Conservation (phyloP, 2,797 vertebrate species). For the Aphelocoma californica region DNA sequence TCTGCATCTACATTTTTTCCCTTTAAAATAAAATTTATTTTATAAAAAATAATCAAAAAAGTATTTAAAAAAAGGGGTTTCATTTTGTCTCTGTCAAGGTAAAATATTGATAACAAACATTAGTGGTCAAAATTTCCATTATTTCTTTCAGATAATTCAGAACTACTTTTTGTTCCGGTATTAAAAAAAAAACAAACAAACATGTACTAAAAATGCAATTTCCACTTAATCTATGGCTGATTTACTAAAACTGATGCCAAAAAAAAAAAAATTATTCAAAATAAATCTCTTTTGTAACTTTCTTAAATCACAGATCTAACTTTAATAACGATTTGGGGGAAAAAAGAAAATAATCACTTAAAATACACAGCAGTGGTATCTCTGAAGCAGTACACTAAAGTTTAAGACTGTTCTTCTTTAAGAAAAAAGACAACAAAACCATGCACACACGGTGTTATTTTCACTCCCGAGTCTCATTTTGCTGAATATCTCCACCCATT, state of each 20-base stretch:
- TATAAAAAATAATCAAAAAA: neutral
- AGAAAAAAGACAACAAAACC: neutral
- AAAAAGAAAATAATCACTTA: neutral
- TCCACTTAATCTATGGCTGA: neutral
- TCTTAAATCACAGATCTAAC: neutral
- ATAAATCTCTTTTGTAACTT: neutral
- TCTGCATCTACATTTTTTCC: rapidly evolving
- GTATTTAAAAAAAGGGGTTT: rapidly evolving
- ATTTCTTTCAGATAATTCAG: neutral
- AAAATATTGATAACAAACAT: neutral
- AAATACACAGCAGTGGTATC: neutral
- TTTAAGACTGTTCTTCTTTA: neutral
- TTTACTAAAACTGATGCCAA: neutral
- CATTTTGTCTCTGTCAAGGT: neutral
- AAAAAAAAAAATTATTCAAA: neutral
- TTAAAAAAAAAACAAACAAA: neutral
- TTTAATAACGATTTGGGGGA: rapidly evolving
- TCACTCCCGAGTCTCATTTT: neutral
- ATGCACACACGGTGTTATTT: neutral
- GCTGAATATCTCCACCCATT: neutral
- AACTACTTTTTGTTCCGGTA: neutral
- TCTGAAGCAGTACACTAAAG: neutral
- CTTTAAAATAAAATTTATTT: neutral
- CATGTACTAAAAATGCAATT: rapidly evolving
- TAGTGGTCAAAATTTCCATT: neutral